These are phyloP conservation scores for fruit fly (Drosophila melanogaster) DNA, from an alignment of 1,140 invertebrate species.

Conservation along the genomic window DNA sequence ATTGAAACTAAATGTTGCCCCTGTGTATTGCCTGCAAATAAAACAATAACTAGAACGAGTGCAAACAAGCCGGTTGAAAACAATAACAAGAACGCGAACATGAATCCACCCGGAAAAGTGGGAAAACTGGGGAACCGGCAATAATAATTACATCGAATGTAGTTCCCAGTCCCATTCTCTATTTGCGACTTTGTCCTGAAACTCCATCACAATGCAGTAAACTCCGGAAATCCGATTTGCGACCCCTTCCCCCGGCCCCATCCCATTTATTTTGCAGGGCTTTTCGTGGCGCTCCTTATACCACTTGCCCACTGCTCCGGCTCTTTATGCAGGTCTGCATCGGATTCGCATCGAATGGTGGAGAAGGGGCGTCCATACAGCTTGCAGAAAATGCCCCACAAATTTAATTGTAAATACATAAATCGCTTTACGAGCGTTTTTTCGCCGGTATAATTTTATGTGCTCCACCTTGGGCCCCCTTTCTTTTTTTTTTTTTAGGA, in stretches of 20 bases:
- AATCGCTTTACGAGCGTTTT: conserved; percentile 37
- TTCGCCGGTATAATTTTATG: conserved; percentile 27
- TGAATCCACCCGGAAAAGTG: conserved; percentile 30
- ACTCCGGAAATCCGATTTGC: conserved; percentile 50
- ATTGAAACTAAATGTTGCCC: conserved; percentile 78
- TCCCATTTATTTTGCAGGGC: conserved; percentile 13
- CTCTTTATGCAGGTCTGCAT: conserved; percentile 30
- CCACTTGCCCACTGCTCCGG: background rate
- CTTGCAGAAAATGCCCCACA: background rate
- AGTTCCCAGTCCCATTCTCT: conserved; percentile 10
- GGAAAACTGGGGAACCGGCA: conserved; percentile 33
- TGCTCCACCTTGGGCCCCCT: conserved; percentile 12
- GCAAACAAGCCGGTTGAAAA: conserved; percentile 38
- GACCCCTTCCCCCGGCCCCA: conserved; percentile 3
- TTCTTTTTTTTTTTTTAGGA: conserved; percentile 35
- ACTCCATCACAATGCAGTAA: conserved; percentile 51
- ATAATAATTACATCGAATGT: conserved; percentile 47
- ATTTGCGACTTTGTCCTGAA: conserved; percentile 35
- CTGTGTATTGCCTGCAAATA: conserved; percentile 71
- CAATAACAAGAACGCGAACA: conserved; percentile 45
- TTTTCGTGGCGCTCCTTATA: conserved; percentile 7
- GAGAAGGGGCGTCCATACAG: background rate
- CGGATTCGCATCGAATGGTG: conserved; percentile 15
- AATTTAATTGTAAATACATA: conserved; percentile 35
- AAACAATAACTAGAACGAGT: conserved; percentile 51